Evolutionary conservation across 2,113 vertebrate species (phyloP).

Genomic region (Glaucomys volans): DNA sequence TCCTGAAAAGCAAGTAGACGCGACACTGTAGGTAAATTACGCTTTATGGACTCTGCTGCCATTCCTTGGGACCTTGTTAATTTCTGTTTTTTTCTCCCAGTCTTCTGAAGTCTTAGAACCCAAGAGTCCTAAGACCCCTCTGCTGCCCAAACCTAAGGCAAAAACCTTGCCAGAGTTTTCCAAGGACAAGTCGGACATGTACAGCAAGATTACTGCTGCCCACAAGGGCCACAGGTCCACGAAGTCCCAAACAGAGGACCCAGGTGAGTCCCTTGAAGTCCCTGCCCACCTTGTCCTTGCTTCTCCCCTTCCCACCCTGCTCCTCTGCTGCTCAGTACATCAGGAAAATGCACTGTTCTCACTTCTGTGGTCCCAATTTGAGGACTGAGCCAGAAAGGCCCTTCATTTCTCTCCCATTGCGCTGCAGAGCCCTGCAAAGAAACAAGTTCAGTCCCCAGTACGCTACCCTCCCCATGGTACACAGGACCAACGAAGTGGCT

Average conservation of each 20-base stretch:
- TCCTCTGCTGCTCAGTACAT: neutral
- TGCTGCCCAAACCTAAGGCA: neutral
- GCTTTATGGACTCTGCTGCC: neutral
- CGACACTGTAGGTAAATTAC: neutral
- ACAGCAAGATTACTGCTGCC: neutral
- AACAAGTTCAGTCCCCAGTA: neutral
- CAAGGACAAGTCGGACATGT: neutral
- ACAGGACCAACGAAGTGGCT: neutral
- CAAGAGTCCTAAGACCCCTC: neutral
- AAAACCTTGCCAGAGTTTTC: neutral
- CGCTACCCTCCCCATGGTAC: neutral
- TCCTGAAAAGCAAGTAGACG: constrained; percentile 9
- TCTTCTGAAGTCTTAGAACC: neutral
- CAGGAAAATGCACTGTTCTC: too few relatives aligned
- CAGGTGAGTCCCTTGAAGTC: constrained; percentile 35
- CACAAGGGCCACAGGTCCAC: accelerated
- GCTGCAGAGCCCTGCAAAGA: neutral
- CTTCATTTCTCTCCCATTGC: neutral
- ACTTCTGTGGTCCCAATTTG: neutral
- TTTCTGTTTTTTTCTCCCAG: constrained; percentile 45
- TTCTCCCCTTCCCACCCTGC: neutral
- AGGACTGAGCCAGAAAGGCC: neutral
- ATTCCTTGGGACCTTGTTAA: neutral
- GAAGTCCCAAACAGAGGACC: accelerated
- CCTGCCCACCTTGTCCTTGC: too few relatives aligned